Base-by-base conservation (phyloP, 2,113 vertebrate genomes). In the Columba janthina region DNA sequence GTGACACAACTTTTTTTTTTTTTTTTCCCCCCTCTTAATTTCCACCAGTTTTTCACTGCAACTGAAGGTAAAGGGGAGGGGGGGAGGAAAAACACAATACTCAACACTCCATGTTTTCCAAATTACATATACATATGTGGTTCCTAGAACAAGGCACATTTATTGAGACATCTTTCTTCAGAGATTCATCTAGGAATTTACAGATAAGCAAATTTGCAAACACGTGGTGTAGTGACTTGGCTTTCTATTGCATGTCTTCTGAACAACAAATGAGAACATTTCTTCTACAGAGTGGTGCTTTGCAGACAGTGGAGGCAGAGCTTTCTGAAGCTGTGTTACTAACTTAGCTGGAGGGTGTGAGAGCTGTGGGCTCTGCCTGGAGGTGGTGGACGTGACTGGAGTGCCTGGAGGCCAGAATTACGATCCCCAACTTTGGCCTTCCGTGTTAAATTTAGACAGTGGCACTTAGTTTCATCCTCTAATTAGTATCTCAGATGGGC, bases 371-470 rank as follows among this genome's bases (percentile, higher is more conserved):
- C 29, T 80, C 56, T 79, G 72, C 31, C 53, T 78, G 48, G 70
- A 75, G 48, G 31, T 2, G 2, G 16, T 80, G 88, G 58, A 80
- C 4, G 6, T 72, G 57, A 28, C 83, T 76, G n/a, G 72, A 93
- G 73, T 70, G 57, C n/a, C 24, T 54, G 42, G 60, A 64, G 69
- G 67, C 82, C 72, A 84, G 72, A 84, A 66, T 88, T 84, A 40
- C 2, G 5, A 61, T 92, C 42, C 4, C 9, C 5, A 78, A 3
- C 69, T 90, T 21, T 3, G 24, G 3, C 72, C 62, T 77, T 93
- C 61, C 38, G 66, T 84, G 79, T 86, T 96, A 93, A 92, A 96
- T 91, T 96, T 96, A 95, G 88, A 71, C 53, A 74, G 28, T 21
- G 86, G 50, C 18, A 5, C 54, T 88, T 85, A 46, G 57, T 83